phyloP scores from a whole-genome alignment of 2,888 invertebrate genomes.

The Eupeodes luniger region DNA sequence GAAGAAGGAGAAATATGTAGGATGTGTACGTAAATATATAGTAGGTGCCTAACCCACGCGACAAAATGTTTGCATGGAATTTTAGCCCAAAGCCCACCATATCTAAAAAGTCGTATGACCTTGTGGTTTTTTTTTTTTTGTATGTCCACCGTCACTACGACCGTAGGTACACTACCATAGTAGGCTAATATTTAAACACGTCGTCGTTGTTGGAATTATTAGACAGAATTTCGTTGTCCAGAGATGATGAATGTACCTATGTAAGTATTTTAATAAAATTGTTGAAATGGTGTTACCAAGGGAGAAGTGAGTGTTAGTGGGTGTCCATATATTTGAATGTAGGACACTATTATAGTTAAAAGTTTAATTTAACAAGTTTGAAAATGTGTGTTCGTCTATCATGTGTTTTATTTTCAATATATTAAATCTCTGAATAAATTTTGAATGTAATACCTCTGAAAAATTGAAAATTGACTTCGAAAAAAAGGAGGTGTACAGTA shows the following conservation, averaged over 20 bases:
- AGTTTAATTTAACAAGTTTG: too few relatives aligned
- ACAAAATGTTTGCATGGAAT: constrained; percentile 41
- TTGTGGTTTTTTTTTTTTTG: constrained; percentile 27
- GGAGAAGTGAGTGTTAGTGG: neutral
- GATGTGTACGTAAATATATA: too few relatives aligned
- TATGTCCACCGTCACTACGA: neutral
- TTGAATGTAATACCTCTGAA: too few relatives aligned
- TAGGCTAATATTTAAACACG: constrained; percentile 40
- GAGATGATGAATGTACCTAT: constrained; percentile 3
- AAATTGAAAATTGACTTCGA: too few relatives aligned
- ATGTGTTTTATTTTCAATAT: too few relatives aligned
- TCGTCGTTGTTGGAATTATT: constrained; percentile 60
- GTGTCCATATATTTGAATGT: too few relatives aligned
- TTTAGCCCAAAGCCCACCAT: neutral
- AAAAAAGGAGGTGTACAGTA: too few relatives aligned
- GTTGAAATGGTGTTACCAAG: neutral
- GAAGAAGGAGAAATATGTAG: constrained; percentile 3
- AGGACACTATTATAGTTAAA: too few relatives aligned
- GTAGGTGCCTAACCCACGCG: constrained; percentile 49
- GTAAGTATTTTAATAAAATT: neutral
- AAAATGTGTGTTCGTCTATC: too few relatives aligned
- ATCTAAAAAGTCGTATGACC: constrained; percentile 44
- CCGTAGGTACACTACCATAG: constrained; percentile 34
- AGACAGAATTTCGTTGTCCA: constrained; percentile 25
- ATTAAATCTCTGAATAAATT: too few relatives aligned